These are phyloP conservation scores for Dasypus novemcinctus DNA, from an alignment of 2,113 vertebrate genomes.

Conservation along the genomic window DNA sequence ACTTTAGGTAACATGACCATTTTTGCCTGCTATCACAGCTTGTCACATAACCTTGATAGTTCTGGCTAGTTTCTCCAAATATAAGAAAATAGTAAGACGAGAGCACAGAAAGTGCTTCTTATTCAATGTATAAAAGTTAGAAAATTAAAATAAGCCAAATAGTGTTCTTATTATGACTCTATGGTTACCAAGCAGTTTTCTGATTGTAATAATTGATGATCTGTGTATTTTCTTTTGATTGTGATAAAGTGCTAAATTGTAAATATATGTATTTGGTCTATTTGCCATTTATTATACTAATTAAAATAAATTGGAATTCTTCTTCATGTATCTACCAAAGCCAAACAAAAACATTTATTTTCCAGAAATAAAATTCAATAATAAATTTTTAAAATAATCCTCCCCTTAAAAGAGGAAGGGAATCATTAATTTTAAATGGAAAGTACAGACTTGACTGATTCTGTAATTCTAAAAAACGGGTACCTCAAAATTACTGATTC, in stretches of 20 bases:
- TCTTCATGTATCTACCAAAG: background rate
- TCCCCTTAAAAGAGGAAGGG: background rate
- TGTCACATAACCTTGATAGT: background rate
- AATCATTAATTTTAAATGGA: background rate
- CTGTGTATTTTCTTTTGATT: background rate
- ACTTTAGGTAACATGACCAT: background rate
- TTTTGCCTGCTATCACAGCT: background rate
- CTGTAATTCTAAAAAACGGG: background rate
- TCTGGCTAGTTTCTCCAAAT: background rate
- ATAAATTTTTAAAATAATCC: background rate
- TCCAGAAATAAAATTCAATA: background rate
- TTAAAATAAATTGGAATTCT: background rate
- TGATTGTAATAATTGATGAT: background rate
- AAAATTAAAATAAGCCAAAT: background rate
- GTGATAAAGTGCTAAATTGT: background rate
- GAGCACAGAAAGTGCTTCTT: background rate
- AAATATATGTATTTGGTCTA: background rate
- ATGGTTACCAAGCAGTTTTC: background rate
- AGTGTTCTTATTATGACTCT: background rate
- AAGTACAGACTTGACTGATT: background rate
- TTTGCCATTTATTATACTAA: background rate
- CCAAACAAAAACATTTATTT: background rate
- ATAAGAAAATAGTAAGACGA: background rate
- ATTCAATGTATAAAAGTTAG: background rate
- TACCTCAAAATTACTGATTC: background rate